Evolutionary conservation across 2,797 vertebrate species (phyloP), one percentile per base, ranked within the genome.

Genomic region (Aplochiton taeniatus): DNA sequence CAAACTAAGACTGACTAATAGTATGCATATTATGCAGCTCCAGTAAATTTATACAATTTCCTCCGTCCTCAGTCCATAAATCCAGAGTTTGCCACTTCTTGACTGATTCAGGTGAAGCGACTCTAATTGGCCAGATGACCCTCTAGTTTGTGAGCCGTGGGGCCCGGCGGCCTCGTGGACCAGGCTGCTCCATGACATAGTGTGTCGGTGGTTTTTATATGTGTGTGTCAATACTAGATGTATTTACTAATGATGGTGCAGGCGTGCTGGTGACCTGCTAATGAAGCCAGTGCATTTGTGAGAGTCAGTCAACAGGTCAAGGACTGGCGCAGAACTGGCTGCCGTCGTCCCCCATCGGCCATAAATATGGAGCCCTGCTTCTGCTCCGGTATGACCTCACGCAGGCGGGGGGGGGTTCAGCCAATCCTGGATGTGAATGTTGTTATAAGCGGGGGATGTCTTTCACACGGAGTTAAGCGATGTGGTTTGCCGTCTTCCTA

Each of bases 1-100:
- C 91, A 93, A 95, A 94, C 87, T 92, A 84, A 83, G 85, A 88
- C 90, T 84, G 89, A 90, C 85, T 89, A 88, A 91, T 88, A 88
- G 84, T 90, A 81, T 79, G 77, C 89, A 88, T 91, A 90, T 90
- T 88, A 88, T 73, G 69, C 71, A 46, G 69, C 20, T 78, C 85
- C 84, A 89, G 43, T 91, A 85, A 74, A 87, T 90, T 82, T 91
- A 83, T 31, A 75, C 71, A 82, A 85, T 91, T 93, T 92, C 88
- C 85, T 86, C 85, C 76, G 68, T 83, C 81, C 83, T 90, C 86
- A 88, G 79, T 77, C 82, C 82, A 87, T 93, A 89, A 92, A 92
- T 93, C 89, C 93, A 65, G 73, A 80, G 83, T 84, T 89, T 85
- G 83, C 83, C 84, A 77, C 66, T 64, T 90, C 86, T 91, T 77